Conservation (phyloP, 2,113 vertebrate species). For the Dissostichus mawsoni region DNA sequence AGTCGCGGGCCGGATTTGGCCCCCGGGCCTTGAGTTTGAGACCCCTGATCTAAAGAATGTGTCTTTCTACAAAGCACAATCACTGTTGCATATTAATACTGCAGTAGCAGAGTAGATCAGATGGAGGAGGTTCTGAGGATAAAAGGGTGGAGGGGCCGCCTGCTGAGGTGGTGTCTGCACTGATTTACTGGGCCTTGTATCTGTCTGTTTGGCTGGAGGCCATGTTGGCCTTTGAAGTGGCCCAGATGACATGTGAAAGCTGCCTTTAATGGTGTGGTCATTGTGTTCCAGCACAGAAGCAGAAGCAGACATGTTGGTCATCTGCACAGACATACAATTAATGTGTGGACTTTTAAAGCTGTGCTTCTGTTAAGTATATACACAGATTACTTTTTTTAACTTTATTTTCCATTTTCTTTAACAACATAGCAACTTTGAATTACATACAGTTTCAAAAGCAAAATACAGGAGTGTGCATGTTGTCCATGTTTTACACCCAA, state of each 20-base stretch:
- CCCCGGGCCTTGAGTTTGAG: too few relatives aligned
- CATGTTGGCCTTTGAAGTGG: slow-evolving; percentile 70
- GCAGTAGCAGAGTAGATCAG: slow-evolving; percentile 26
- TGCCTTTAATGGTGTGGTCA: slow-evolving; percentile 56
- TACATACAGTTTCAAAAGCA: too few relatives aligned
- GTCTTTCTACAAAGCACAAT: neutral
- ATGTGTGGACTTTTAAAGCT: too few relatives aligned
- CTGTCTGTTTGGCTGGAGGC: slow-evolving; percentile 51
- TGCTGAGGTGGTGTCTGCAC: slow-evolving; percentile 40
- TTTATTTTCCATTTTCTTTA: too few relatives aligned
- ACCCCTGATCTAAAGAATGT: neutral
- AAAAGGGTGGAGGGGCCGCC: slow-evolving; percentile 40
- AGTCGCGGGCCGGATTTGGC: too few relatives aligned
- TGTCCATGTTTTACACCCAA: too few relatives aligned
- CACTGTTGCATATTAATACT: slow-evolving; percentile 45
- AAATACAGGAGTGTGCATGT: too few relatives aligned
- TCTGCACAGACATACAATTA: neutral
- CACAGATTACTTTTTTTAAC: too few relatives aligned
- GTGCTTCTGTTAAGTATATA: too few relatives aligned
- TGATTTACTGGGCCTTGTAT: slow-evolving; percentile 60
- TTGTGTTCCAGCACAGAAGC: slow-evolving; percentile 27
- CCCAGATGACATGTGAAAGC: slow-evolving; percentile 60
- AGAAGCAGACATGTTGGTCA: neutral
- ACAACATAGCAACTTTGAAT: too few relatives aligned
- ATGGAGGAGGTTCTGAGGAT: slow-evolving; percentile 41